phyloP scores from a whole-genome alignment of 2,797 vertebrate genomes.

The Melanotaenia trifasciata region DNA sequence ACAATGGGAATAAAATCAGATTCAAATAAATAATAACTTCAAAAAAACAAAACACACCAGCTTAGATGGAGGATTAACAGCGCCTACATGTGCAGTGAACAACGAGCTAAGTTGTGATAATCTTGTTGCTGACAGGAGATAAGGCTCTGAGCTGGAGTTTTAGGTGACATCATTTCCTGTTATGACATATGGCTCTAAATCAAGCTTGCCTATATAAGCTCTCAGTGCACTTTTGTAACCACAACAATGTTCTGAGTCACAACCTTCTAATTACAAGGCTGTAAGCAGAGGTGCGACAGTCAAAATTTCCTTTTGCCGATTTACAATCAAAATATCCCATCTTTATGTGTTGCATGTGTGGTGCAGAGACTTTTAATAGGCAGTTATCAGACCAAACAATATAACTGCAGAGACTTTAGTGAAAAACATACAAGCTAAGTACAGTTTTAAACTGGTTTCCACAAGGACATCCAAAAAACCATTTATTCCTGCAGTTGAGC shows the following conservation, averaged over 20 bases:
- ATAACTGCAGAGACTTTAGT: neutral
- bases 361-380: neutral
- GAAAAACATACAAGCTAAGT: neutral
- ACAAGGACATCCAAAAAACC: neutral
- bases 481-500: neutral
- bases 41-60: neutral
- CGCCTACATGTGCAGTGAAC: neutral
- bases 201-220: slow-evolving; percentile 39
- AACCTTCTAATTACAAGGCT: slow-evolving; percentile 20
- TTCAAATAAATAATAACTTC: neutral
- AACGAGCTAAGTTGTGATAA: slow-evolving; percentile 21
- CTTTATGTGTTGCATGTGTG: neutral
- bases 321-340: slow-evolving; percentile 16
- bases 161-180: slow-evolving; percentile 76
- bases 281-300: neutral
- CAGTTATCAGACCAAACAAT: neutral
- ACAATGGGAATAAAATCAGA: neutral
- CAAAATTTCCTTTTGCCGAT: slow-evolving; percentile 17
- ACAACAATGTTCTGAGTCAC: slow-evolving; percentile 53
- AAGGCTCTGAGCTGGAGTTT: slow-evolving; percentile 11
- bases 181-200: slow-evolving; percentile 70
- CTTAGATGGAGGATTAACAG: neutral
- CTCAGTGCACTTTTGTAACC: slow-evolving; percentile 44
- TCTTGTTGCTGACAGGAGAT: slow-evolving; percentile 39
- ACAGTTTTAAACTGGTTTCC: neutral